These are phyloP conservation scores for Pseudocheirus occidentalis DNA, from an alignment of 2,797 vertebrate genomes.

Conservation along the genomic window DNA sequence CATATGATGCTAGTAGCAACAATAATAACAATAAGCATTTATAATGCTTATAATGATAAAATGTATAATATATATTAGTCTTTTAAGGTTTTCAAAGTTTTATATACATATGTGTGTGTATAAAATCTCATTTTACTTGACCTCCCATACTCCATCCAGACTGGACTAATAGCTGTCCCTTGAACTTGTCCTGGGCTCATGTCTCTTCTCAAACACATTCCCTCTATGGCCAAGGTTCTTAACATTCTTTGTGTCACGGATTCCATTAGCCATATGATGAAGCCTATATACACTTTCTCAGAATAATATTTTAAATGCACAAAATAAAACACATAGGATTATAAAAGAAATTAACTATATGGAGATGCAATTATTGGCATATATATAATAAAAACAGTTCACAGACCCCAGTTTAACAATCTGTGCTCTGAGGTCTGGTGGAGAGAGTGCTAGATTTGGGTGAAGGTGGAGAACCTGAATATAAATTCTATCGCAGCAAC, in stretches of 20 bases:
- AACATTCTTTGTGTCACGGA: not conserved
- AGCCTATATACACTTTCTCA: not conserved
- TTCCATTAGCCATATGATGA: too few relatives aligned
- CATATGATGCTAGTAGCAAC: not conserved
- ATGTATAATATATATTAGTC: too few relatives aligned
- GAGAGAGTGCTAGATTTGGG: not conserved
- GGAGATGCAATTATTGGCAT: too few relatives aligned
- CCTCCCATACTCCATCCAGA: not conserved
- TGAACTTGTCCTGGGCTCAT: not conserved
- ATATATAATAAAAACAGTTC: not conserved
- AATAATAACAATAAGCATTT: not conserved
- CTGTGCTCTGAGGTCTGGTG: not conserved
- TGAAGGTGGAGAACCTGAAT: not conserved
- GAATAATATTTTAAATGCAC: not conserved
- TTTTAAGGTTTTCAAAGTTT: too few relatives aligned
- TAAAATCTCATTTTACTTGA: not conserved
- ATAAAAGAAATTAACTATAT: not conserved
- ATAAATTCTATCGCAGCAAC: not conserved
- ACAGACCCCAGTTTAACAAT: not conserved
- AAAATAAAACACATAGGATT: not conserved
- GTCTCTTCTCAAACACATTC: not conserved
- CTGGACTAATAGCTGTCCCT: not conserved
- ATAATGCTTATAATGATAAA: too few relatives aligned
- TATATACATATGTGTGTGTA: too few relatives aligned
- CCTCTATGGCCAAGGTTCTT: not conserved